A percentile compares a stretch with the other conserved stretches of the same genome.
Conservation (phyloP, 2,888 invertebrate genomes). For the Archips crataeganus region DNA sequence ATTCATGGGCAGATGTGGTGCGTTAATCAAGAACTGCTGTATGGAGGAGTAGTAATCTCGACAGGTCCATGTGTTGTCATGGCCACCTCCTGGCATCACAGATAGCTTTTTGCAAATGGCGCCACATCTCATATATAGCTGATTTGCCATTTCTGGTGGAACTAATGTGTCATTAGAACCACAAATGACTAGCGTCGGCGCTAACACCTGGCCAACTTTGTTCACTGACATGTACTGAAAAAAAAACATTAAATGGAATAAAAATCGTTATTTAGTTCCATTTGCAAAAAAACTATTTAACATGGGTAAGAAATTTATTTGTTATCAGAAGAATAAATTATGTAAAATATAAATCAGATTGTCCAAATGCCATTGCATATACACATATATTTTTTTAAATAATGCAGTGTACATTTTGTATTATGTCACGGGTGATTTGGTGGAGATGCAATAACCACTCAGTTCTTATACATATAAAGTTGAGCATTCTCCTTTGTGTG, state of each 20-base stretch:
- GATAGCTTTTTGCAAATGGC: constrained; percentile 91
- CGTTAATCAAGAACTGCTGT: constrained; percentile 79
- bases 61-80: constrained; percentile 98
- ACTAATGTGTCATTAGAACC: constrained; percentile 95
- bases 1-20: constrained; percentile 66
- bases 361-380: too few relatives aligned
- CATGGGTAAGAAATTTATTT: too few relatives aligned
- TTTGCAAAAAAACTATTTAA: too few relatives aligned
- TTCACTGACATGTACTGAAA: constrained; percentile 90
- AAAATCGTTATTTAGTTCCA: too few relatives aligned
- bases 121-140: constrained; percentile 90
- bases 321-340: too few relatives aligned
- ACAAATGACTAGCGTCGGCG: constrained; percentile 95
- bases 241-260: constrained; percentile 19
- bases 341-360: too few relatives aligned
- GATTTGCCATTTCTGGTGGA: constrained; percentile 95
- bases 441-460: too few relatives aligned
- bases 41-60: constrained; percentile 90
- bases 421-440: too few relatives aligned
- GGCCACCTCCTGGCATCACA: constrained; percentile 93
- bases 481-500: too few relatives aligned
- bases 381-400: too few relatives aligned
- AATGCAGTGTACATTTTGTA: too few relatives aligned
- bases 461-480: too few relatives aligned
- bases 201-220: constrained; percentile 90